phyloP scores from a whole-genome alignment of 2,113 vertebrate genomes.

The Ammodytes dubius region DNA sequence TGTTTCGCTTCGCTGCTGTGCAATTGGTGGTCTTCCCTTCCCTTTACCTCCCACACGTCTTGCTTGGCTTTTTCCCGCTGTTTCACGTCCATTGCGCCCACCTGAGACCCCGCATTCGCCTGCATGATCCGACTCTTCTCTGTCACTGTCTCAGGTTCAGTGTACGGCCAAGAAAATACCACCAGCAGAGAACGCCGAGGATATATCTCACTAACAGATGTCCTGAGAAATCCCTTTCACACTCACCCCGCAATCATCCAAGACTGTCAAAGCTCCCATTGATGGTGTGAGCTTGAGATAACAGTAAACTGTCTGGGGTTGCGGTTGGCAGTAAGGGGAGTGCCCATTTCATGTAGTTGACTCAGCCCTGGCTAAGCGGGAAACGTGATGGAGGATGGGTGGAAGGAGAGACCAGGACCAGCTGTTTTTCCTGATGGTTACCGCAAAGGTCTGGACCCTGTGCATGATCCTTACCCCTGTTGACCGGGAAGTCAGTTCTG shows the following conservation, averaged over 20 bases:
- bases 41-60: conserved; percentile 5
- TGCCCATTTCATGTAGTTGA: conserved; percentile 58
- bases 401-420: conserved; percentile 43
- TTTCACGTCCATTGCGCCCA: conserved; percentile 17
- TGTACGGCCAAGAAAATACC: conserved; percentile 47
- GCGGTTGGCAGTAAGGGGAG: conserved; percentile 49
- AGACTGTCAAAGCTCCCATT: conserved; percentile 47
- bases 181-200: conserved; percentile 38
- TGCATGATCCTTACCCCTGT: conserved; percentile 57
- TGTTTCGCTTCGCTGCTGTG: conserved; percentile 63
- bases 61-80: conserved; percentile 23
- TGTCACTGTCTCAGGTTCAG: conserved; percentile 51
- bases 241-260: conserved; percentile 61
- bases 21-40: conserved; percentile 43
- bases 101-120: conserved; percentile 51
- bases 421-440: conserved; percentile 69
- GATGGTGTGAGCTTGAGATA: conserved; percentile 56
- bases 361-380: conserved; percentile 60
- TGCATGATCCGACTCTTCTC: conserved; percentile 46
- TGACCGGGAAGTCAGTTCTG: conserved; percentile 72
- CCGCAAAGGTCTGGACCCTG: conserved; percentile 42
- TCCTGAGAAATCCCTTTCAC: conserved; percentile 36
- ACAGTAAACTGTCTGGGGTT: conserved; percentile 54
- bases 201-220: conserved; percentile 54
- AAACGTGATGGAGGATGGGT: conserved; percentile 49